Conservation (phyloP, 2,797 vertebrate genomes). For the Rhinichthys osculus region DNA sequence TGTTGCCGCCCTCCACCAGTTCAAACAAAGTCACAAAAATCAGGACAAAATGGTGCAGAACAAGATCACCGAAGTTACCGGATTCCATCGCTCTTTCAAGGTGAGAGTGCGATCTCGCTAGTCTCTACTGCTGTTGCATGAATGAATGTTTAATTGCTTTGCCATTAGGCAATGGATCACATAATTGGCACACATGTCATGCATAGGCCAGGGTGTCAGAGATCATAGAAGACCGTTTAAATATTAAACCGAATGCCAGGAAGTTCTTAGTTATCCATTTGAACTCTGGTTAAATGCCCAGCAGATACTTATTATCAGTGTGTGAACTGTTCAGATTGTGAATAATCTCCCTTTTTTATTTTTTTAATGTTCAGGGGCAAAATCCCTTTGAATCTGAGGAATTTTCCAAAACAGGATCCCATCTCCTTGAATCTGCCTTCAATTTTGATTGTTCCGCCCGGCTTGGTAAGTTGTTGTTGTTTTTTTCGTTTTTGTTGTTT, state of each 20-base stretch:
- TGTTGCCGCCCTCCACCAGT: slow-evolving; percentile 66
- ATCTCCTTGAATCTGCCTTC: slow-evolving; percentile 86
- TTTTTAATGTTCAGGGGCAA: slow-evolving; percentile 82
- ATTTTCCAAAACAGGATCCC: slow-evolving; percentile 85
- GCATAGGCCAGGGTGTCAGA: neutral
- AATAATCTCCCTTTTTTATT: neutral
- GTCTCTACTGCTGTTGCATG: neutral
- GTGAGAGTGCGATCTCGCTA: slow-evolving; percentile 64
- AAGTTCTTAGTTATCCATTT: neutral
- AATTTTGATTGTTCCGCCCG: slow-evolving; percentile 89
- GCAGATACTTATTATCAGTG: too few relatives aligned
- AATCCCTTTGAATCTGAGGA: slow-evolving; percentile 93
- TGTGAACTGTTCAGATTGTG: neutral
- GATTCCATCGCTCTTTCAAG: slow-evolving; percentile 95
- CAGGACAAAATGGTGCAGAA: slow-evolving; percentile 92
- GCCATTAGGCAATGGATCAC: neutral
- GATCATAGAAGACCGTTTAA: slow-evolving; percentile 10
- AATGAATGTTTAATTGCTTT: slow-evolving; percentile 14
- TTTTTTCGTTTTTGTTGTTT: neutral
- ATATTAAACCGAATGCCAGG: slow-evolving; percentile 12
- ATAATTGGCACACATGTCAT: neutral
- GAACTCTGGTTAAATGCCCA: neutral
- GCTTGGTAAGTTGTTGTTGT: slow-evolving; percentile 80
- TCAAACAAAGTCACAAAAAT: slow-evolving; percentile 55
- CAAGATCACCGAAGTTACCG: slow-evolving; percentile 88